phyloP scores from a whole-genome alignment of 2,888 invertebrate genomes.

The Gymnosoma rotundatum region DNA sequence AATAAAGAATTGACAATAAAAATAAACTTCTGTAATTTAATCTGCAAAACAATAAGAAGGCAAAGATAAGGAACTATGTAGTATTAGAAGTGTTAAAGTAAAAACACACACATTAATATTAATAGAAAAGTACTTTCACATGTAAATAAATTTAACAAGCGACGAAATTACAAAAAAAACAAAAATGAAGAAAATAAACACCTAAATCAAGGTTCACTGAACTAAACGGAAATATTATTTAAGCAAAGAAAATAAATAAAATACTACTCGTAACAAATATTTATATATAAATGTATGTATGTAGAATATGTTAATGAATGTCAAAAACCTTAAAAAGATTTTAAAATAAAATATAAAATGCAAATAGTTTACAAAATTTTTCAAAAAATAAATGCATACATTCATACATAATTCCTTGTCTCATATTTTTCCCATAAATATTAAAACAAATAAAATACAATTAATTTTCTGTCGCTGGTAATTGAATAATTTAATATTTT shows the following conservation, averaged over 20 bases:
- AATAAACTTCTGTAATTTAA: background rate
- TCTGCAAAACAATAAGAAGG: background rate
- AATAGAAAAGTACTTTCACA: background rate
- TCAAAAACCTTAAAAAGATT: conserved; percentile 53
- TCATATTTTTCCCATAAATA: too few relatives aligned
- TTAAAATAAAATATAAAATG: background rate
- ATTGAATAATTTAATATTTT: conserved; percentile 14
- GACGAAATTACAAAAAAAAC: background rate
- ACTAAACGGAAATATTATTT: conserved; percentile 47
- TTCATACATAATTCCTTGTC: too few relatives aligned
- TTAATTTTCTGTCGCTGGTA: background rate
- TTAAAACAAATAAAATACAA: background rate
- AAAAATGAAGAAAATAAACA: conserved; percentile 18
- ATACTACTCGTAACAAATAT: background rate
- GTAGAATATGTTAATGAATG: conserved; percentile 6
- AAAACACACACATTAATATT: background rate
- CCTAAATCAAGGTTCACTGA: conserved; percentile 64
- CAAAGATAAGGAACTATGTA: background rate
- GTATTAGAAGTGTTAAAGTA: background rate
- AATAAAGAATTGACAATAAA: background rate
- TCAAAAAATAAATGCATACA: background rate
- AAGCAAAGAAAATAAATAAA: conserved; percentile 9
- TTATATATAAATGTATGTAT: too few relatives aligned
- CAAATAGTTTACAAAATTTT: background rate
- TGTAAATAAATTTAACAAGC: background rate